Conservation (phyloP, 1,140 invertebrate genomes). For the Cotesia vestalis region DNA sequence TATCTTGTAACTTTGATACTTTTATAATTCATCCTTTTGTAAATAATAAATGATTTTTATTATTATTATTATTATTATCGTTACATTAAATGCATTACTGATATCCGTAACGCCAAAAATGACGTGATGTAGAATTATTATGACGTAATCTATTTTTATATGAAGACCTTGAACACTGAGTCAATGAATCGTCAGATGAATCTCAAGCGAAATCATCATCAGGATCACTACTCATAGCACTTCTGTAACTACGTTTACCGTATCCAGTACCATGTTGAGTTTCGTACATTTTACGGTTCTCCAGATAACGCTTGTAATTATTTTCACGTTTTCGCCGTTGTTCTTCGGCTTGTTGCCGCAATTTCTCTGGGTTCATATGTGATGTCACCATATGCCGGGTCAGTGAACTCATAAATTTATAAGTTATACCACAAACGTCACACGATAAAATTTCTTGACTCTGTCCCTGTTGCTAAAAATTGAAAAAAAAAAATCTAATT, state of each 20-base stretch:
- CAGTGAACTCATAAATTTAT: constrained; percentile 65
- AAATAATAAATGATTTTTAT: too few species aligned
- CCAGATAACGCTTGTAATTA: constrained; percentile 62
- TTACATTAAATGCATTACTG: constrained; percentile 29
- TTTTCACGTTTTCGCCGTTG: constrained; percentile 62
- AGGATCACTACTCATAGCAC: constrained; percentile 22
- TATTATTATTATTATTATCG: background rate
- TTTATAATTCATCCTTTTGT: background rate
- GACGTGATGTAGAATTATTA: constrained; percentile 10
- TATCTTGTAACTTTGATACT: background rate
- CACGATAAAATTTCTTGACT: constrained; percentile 62
- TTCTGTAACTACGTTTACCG: constrained; percentile 49
- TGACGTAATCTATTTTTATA: background rate
- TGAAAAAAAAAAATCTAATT: constrained; percentile 34
- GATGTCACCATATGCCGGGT: constrained; percentile 65
- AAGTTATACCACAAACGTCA: constrained; percentile 64
- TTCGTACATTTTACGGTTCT: constrained; percentile 63
- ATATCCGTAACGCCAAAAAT: constrained; percentile 22
- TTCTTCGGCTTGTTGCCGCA: constrained; percentile 63
- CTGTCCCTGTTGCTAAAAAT: constrained; percentile 48
- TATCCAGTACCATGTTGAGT: constrained; percentile 52
- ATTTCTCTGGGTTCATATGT: constrained; percentile 63
- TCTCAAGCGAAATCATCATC: constrained; percentile 37
- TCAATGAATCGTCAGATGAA: constrained; percentile 5
- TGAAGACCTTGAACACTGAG: background rate